Conservation (phyloP, 1,140 invertebrate genomes). For the Mamestra configurata region DNA sequence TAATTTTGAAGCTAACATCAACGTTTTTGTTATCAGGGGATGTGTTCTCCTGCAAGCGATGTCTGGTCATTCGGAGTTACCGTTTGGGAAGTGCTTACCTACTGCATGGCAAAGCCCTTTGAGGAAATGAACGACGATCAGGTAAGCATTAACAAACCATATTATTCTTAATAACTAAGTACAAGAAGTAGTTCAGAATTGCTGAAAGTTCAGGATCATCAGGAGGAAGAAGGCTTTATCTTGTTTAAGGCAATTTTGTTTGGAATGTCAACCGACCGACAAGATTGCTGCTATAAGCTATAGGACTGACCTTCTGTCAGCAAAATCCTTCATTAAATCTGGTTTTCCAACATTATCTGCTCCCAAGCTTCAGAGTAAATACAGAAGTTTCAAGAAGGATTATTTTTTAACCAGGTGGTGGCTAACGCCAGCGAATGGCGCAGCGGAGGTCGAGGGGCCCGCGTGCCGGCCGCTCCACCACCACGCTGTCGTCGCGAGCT, state of each 20-base stretch:
- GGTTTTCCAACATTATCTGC: no score
- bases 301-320: no score
- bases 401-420: constrained; percentile 86
- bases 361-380: no score
- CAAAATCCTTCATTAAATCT: no score
- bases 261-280: no score
- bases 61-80: constrained; percentile 94
- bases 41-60: constrained; percentile 91
- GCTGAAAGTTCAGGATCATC: no score
- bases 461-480: constrained; percentile 91
- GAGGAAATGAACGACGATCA: constrained; percentile 93
- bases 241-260: no score
- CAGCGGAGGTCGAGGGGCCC: constrained; percentile 75
- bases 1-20: not conserved
- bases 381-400: not conserved
- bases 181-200: no score
- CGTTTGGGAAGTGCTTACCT: constrained; percentile 93
- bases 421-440: constrained; percentile 92
- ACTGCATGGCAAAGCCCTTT: constrained; percentile 92
- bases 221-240: no score
- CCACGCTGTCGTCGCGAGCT: constrained; percentile 96
- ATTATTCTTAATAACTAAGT: no score
- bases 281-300: no score
- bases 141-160: constrained; percentile 56
- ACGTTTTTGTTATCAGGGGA: constrained; percentile 88